Percentiles rank a stretch among this genome's conserved stretches.
phyloP scores from a whole-genome alignment of 2,113 vertebrate genomes.

The Pelusios castaneus region DNA sequence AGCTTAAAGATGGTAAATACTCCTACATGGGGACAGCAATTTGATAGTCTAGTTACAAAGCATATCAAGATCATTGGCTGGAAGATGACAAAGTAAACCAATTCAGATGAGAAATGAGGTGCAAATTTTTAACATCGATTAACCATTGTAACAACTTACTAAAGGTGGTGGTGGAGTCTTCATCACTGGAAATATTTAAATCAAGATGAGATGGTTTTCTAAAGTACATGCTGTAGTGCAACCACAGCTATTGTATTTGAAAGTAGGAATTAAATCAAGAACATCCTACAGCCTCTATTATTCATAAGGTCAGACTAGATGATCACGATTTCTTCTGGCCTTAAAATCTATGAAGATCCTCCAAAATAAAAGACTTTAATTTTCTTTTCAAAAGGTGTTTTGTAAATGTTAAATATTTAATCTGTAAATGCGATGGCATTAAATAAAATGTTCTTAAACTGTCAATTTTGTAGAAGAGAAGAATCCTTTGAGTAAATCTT shows the following conservation, averaged over 20 bases:
- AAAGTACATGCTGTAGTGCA: slow-evolving; percentile 23
- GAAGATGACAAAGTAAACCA: neutral
- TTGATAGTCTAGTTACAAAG: neutral
- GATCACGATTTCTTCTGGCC: neutral
- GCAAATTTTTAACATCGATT: neutral
- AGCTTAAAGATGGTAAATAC: neutral
- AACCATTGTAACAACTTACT: neutral
- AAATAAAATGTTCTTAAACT: slow-evolving; percentile 48
- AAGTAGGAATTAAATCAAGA: slow-evolving; percentile 5
- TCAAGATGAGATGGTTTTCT: slow-evolving; percentile 22
- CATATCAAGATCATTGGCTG: neutral
- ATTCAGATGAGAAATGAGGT: neutral
- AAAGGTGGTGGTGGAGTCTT: neutral
- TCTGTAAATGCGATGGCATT: slow-evolving; percentile 53
- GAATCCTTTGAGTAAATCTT: slow-evolving; percentile 36
- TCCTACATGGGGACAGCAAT: neutral
- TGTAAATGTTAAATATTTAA: slow-evolving; percentile 37
- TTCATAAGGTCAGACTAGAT: neutral
- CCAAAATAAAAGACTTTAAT: neutral
- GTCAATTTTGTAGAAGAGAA: neutral
- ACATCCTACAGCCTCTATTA: neutral
- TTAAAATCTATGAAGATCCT: slow-evolving; percentile 9
- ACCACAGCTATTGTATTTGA: neutral
- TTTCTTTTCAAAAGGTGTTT: neutral
- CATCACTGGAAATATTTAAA: slow-evolving; percentile 23